These are phyloP conservation scores for Anas platyrhynchos DNA, from an alignment of 2,113 vertebrate genomes.

Conservation along the genomic window DNA sequence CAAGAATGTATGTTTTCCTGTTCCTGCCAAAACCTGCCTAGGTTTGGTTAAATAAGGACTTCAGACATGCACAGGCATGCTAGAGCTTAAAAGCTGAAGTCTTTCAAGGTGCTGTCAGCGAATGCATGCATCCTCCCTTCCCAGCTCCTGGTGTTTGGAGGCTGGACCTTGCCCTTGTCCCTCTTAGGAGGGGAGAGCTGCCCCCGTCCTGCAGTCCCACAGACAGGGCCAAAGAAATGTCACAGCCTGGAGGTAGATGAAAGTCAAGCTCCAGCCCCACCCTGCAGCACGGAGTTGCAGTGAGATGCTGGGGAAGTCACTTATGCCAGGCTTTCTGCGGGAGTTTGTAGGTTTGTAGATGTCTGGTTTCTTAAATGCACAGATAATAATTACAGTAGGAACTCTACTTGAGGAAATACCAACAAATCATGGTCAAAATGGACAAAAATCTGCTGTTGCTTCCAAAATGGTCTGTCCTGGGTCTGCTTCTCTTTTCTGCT, in stretches of 20 bases:
- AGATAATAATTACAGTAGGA: background rate
- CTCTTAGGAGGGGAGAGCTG: background rate
- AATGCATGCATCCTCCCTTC: background rate
- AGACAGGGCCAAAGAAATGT: background rate
- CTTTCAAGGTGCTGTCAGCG: background rate
- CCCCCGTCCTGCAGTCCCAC: background rate
- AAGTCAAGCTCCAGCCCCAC: background rate
- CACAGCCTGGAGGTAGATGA: background rate
- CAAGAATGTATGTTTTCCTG: background rate
- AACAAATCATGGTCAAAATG: background rate
- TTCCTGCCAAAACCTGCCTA: background rate
- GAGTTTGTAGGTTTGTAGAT: background rate
- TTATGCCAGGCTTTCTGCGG: background rate
- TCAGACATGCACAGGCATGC: background rate
- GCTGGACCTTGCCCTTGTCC: background rate
- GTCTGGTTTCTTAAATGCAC: background rate
- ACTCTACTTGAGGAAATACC: background rate
- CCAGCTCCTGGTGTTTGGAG: background rate
- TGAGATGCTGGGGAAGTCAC: background rate
- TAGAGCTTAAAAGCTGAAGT: background rate
- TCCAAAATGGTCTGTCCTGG: background rate
- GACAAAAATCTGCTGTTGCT: background rate
- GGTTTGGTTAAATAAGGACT: background rate
- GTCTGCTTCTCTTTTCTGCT: background rate
- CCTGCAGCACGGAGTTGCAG: background rate